A percentile compares a stretch with the other conserved stretches of the same genome.
Evolutionary conservation across 2,888 invertebrate species (phyloP).

Genomic region (Zelleria hepariella): DNA sequence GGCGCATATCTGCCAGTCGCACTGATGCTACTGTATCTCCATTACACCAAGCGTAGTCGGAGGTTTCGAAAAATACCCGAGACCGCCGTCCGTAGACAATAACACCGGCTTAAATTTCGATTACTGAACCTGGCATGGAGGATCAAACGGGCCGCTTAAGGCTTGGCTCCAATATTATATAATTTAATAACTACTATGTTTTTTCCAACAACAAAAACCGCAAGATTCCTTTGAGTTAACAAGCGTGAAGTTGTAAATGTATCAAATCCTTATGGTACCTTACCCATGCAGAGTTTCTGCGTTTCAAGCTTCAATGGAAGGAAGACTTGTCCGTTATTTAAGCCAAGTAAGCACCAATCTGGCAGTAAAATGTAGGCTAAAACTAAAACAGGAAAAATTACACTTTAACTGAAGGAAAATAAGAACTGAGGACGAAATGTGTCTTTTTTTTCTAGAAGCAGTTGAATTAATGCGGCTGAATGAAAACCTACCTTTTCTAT

Average conservation of each 20-base stretch:
- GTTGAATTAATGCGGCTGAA: no score
- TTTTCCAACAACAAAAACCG: not conserved
- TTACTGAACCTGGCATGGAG: constrained; percentile 31
- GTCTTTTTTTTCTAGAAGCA: no score
- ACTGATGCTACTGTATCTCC: not conserved
- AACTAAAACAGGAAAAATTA: no score
- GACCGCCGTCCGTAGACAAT: constrained; percentile 39
- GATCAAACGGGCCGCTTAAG: constrained; percentile 25
- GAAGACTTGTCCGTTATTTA: no score
- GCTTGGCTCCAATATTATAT: constrained; percentile 6
- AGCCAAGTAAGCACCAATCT: no score
- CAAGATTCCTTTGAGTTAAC: not conserved
- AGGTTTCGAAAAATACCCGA: constrained; percentile 52
- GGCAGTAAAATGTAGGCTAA: no score
- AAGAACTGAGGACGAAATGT: no score
- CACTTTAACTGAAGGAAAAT: no score
- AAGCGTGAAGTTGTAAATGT: not conserved
- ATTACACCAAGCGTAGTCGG: not conserved
- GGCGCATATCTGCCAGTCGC: not conserved
- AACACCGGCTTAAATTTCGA: constrained; percentile 42
- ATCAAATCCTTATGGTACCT: not conserved
- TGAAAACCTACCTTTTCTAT: not conserved
- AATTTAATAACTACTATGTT: not conserved
- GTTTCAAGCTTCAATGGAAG: no score
- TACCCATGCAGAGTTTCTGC: no score